Evolutionary conservation across 2,888 invertebrate genomes (phyloP), one percentile per base, ranked within the genome.

Genomic region (Brachycybe producta): DNA sequence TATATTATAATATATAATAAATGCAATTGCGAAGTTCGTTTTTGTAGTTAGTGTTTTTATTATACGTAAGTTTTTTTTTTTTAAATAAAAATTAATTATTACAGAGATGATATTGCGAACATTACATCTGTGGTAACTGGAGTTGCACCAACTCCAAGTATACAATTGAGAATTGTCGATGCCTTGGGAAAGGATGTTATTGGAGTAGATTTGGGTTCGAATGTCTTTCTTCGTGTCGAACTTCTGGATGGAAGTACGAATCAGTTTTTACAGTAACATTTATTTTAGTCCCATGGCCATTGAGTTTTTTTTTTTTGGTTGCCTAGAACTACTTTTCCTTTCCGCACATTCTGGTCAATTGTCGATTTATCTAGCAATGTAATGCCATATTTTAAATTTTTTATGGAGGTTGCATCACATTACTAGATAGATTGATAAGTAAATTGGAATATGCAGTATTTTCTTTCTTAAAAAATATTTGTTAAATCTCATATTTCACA

Each of bases 51-150:
- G n/a, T n/a, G n/a, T n/a, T n/a, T n/a, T n/a, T n/a, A n/a, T n/a
- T n/a, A n/a, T n/a, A n/a, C n/a, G n/a, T n/a, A n/a, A n/a, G n/a
- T n/a, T n/a, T n/a, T n/a, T n/a, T n/a, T n/a, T n/a, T n/a, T n/a
- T n/a, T n/a, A n/a, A n/a, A n/a, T n/a, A n/a, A n/a, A n/a, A n/a
- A n/a, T n/a, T 17, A 2, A 27, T 45, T 45, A 13, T 13, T 2
- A 13, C n/a, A 17, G 2, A 11, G 56, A 56, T 7, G 57, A 56
- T 28, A 46, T 55, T 8, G 44, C 52, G 27, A 56, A 56, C 36
- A 52, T 58, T 35, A 54, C 57, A 1, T 57, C 57, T 27, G 57
- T 57, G 3, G 54, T 58, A 3, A 57, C 57, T 3, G 58, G 58
- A 11, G 39, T 58, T 13, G 58, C 58, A 2, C 54, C 55, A 7